Conservation (phyloP, 2,888 invertebrate genomes). For the Ditula angustiorana region DNA sequence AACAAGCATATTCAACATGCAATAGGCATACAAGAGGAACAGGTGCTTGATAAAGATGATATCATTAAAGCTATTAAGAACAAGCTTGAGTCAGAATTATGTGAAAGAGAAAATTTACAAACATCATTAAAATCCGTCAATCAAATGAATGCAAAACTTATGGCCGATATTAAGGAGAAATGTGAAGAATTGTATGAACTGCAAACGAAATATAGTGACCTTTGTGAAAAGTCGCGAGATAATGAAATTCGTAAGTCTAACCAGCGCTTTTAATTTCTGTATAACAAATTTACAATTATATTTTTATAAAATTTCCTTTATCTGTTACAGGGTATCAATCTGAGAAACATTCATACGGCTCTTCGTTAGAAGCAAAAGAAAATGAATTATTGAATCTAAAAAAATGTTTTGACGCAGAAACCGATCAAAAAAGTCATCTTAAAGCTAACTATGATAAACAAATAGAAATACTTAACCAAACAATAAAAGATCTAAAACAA, state of each 20-base stretch:
- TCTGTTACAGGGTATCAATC: neutral
- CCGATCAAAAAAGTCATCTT: neutral
- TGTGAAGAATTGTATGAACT: neutral
- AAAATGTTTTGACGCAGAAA: neutral
- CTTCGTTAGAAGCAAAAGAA: neutral
- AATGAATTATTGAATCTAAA: neutral
- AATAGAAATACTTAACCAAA: conserved; percentile 1
- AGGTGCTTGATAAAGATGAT: conserved; percentile 7
- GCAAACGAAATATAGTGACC: neutral
- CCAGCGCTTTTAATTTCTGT: neutral
- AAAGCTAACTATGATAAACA: neutral
- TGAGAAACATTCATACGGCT: neutral
- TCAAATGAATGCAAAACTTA: conserved; percentile 3
- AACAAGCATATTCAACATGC: neutral
- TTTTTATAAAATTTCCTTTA: neutral
- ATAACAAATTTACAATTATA: neutral
- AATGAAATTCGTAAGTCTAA: neutral
- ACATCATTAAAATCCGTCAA: neutral
- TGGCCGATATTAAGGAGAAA: neutral
- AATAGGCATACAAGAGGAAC: neutral
- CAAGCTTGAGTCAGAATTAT: conserved; percentile 36
- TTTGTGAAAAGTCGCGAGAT: neutral
- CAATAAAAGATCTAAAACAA: neutral
- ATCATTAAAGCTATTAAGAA: conserved; percentile 16
- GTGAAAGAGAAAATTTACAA: conserved; percentile 19